Base-by-base conservation (phyloP, 92 coral and sea anemone genomes). In the Scolanthus callimorphus region DNA sequence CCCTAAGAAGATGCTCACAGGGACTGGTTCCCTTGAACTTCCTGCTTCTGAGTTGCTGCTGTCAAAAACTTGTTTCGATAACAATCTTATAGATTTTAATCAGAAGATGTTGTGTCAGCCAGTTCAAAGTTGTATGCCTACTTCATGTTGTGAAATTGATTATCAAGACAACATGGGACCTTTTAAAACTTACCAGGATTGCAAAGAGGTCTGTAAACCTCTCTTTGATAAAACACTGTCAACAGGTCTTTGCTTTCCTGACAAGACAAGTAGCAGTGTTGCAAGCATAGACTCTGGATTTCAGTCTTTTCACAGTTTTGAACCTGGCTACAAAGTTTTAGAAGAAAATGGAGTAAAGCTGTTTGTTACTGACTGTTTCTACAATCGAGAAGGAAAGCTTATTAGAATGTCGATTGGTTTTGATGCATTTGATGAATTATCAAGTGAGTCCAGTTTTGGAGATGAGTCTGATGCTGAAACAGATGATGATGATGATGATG, bases 241-340 rank as follows among this genome's bases (percentile, higher is more conserved):
- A n/a, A n/a, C n/a, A n/a, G n/a, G n/a, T n/a, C 37, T 43, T 9
- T 46, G 23, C 52, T 46, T 11, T 21, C 2, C 25, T 21, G 63
- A 67, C 15, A 20, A 55, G 27, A 13, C 50, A 11, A 49, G 55
- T 17, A 67, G 63, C 43, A 54, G 74, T 31, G 74, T 55, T 17
- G 74, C 55, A 8, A 67, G 74, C 20, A 55, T 67, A 20, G 74
- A 67, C 20, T 67, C 74, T 17, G 74, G 74, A 0, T 67, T 30
- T 20, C 62, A 24, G 12, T 67, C 74, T 1, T 55, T 54, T 11
- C 63, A 44, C 31, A 54, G 53, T 12, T 29, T 67, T 20, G 60
- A 55, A 45, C 37, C 55, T 4, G 31, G 25, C 1, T 67, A 31
- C 20, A 67, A 23, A 9, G 53, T 62, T 21, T 30, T 67, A 9